Evolutionary conservation across 2,113 vertebrate species (phyloP).

Genomic region (Hyaena hyaena): DNA sequence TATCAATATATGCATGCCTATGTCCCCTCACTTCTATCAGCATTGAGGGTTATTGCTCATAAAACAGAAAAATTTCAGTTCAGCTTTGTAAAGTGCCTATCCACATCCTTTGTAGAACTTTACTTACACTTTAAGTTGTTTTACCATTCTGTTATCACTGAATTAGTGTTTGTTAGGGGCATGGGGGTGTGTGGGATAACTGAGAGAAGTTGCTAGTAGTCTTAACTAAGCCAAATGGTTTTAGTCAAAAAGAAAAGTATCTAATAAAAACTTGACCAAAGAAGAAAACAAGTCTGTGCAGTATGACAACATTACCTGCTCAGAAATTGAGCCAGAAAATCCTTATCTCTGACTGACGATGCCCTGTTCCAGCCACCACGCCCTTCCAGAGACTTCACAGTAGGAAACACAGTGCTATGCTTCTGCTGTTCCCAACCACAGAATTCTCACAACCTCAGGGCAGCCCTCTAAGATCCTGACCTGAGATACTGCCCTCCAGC

Average conservation of each 20-base stretch:
- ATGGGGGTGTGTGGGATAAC: too few relatives aligned
- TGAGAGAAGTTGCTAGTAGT: background rate
- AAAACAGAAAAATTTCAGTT: background rate
- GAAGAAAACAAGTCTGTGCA: background rate
- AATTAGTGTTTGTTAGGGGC: background rate
- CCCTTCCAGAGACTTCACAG: background rate
- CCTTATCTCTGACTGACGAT: background rate
- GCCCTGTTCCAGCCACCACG: background rate
- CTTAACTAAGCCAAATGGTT: background rate
- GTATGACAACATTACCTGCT: background rate
- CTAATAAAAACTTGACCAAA: background rate
- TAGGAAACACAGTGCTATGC: background rate
- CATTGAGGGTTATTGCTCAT: background rate
- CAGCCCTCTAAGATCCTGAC: background rate
- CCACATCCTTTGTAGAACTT: background rate
- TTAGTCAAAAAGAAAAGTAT: background rate
- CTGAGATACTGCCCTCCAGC: background rate
- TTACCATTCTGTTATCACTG: background rate
- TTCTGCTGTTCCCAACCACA: background rate
- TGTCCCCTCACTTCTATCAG: background rate
- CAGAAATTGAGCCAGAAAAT: background rate
- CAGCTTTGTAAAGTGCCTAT: background rate
- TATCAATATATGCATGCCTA: background rate
- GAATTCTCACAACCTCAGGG: background rate
- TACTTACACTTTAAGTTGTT: background rate